Conservation (phyloP, 1,140 invertebrate genomes). For the Copidosoma floridanum region DNA sequence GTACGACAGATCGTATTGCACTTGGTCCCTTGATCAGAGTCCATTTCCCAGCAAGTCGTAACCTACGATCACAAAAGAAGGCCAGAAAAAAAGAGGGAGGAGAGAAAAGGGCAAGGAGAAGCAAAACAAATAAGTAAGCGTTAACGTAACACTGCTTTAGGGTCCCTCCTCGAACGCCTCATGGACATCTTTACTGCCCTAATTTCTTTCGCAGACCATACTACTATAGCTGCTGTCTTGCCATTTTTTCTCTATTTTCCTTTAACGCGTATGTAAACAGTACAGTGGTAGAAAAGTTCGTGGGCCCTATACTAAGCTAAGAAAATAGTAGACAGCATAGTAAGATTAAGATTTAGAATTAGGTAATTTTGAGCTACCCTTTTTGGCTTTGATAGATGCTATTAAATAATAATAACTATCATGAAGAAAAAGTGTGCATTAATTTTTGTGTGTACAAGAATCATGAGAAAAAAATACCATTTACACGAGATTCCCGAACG, state of each 20-base stretch:
- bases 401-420: too few relatives aligned
- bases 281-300: neutral
- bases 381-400: too few relatives aligned
- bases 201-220: slow-evolving; percentile 8
- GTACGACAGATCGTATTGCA: slow-evolving; percentile 11
- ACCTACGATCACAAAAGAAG: slow-evolving; percentile 42
- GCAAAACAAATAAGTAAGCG: slow-evolving; percentile 49
- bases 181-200: slow-evolving; percentile 25
- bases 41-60: slow-evolving; percentile 44
- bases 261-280: neutral
- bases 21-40: slow-evolving; percentile 6
- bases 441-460: too few relatives aligned
- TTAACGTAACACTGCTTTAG: slow-evolving; percentile 53
- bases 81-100: too few relatives aligned
- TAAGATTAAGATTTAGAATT: slow-evolving; percentile 17
- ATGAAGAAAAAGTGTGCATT: too few relatives aligned
- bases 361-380: too few relatives aligned
- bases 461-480: too few relatives aligned
- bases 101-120: too few relatives aligned
- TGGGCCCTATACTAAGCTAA: neutral
- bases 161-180: slow-evolving; percentile 6
- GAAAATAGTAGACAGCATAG: slow-evolving; percentile 16
- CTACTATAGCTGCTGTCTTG: too few relatives aligned
- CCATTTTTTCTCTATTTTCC: too few relatives aligned
- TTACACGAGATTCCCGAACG: too few relatives aligned